Evolutionary conservation across 2,113 vertebrate genomes (phyloP), one percentile per base, ranked within the genome.

Genomic region (Connochaetes taurinus): DNA sequence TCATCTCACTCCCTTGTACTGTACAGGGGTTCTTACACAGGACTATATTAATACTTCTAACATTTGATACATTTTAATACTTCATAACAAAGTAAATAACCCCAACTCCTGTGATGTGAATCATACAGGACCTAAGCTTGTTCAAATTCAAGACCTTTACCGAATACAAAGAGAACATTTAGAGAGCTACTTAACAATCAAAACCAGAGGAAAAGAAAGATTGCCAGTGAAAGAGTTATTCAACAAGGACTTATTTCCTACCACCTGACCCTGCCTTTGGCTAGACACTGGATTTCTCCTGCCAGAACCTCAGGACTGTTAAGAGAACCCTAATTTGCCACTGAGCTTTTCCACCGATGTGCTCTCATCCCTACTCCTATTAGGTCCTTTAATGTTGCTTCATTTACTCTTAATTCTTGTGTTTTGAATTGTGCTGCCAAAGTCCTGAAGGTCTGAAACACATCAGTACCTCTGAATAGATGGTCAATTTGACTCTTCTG

Each of bases 401-500:
- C 57, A 80, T 83, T 97, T 95, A 67, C n/a, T 91, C 78, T 80
- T 85, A 94, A 87, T 94, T 97, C 89, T 55, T 90, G 50, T 91
- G 62, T 76, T 96, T 71, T 76, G 55, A 93, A 62, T 89, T 50
- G 21, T 25, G 83, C 55, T 98, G 91, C 55, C 97, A 95, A 97
- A 52, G 60, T 94, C 50, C 43, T 27, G 2, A 97, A 93, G 90
- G 85, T 71, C 31, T 36, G 47, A 95, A 95, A 94, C 88, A 97
- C 3, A 7, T 16, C 58, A 83, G 67, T 84, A 83, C 86, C 23
- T 93, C 40, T 64, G 82, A 86, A 93, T 40, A 58, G 25, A 86
- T 12, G 82, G n/a, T 94, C 11, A 3, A 80, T 47, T 47, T 47
- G n/a, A 81, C 76, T 60, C 29, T 85, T 91, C 74, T 36, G 14